phyloP scores from a whole-genome alignment of 1,140 invertebrate species.

The Diorhabda carinulata region DNA sequence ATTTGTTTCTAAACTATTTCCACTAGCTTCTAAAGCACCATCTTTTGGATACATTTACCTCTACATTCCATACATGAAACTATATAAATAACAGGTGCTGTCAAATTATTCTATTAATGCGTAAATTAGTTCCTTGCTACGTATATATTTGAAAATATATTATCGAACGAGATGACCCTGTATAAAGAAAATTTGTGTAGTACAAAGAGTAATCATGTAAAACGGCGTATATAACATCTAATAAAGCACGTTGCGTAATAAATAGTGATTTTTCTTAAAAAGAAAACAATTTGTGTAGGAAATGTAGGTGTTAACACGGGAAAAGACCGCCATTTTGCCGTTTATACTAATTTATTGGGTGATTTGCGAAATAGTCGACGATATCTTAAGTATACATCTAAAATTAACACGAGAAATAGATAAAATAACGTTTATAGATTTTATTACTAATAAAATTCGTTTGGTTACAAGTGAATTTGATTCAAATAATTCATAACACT shows the following conservation, averaged over 20 bases:
- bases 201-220: constrained; percentile 17
- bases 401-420: background rate
- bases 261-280: constrained; percentile 4
- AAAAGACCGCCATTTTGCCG: constrained; percentile 1
- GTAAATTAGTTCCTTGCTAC: too few relatives aligned
- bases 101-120: too few relatives aligned
- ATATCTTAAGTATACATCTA: background rate
- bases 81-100: too few relatives aligned
- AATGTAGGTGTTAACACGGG: constrained; percentile 7
- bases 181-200: background rate
- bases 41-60: too few relatives aligned
- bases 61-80: too few relatives aligned
- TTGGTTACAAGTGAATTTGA: too few relatives aligned
- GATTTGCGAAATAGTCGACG: background rate
- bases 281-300: constrained; percentile 10
- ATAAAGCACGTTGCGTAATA: constrained; percentile 6
- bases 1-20: too few relatives aligned
- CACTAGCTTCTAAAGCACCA: too few relatives aligned
- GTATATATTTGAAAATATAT: too few relatives aligned
- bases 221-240: constrained; percentile 10
- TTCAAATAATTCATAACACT: too few relatives aligned
- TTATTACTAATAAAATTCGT: background rate
- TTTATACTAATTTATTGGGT: constrained; percentile 7
- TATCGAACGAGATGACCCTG: background rate
- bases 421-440: background rate